Conservation (phyloP, 2,797 vertebrate genomes). For the Cirrhinus mrigala region DNA sequence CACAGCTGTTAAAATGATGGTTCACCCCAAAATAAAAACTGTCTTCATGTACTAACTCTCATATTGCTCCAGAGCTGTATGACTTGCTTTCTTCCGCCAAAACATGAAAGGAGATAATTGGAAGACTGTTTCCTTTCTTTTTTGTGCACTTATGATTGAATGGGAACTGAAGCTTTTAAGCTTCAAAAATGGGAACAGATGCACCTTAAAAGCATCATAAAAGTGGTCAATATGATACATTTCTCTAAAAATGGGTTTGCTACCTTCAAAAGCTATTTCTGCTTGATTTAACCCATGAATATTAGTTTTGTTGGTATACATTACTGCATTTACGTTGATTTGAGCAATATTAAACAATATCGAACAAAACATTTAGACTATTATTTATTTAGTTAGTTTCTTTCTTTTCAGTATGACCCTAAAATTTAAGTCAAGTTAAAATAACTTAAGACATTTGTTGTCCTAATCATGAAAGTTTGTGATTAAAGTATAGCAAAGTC, state of each 20-base stretch:
- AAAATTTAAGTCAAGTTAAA: too few species aligned
- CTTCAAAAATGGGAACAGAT: neutral
- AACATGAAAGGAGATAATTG: neutral
- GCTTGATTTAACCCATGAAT: neutral
- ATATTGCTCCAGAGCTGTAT: neutral
- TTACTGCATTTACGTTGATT: neutral
- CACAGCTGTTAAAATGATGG: neutral
- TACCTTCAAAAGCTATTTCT: neutral
- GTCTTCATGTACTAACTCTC: neutral
- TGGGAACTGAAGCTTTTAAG: neutral
- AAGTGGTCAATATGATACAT: neutral
- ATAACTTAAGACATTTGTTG: too few species aligned
- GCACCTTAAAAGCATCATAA: neutral
- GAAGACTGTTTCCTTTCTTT: neutral
- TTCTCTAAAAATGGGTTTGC: neutral
- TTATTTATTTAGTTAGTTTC: too few species aligned
- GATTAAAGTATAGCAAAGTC: too few species aligned
- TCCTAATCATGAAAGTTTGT: too few species aligned
- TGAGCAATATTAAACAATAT: neutral
- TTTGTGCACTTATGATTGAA: neutral
- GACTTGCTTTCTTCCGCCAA: neutral
- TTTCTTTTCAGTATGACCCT: too few species aligned
- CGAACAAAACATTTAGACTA: too few species aligned
- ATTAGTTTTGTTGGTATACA: neutral
- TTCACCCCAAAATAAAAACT: neutral